These are phyloP conservation scores for Siniperca undulata DNA, from an alignment of 2,797 vertebrate genomes.

Conservation along the genomic window DNA sequence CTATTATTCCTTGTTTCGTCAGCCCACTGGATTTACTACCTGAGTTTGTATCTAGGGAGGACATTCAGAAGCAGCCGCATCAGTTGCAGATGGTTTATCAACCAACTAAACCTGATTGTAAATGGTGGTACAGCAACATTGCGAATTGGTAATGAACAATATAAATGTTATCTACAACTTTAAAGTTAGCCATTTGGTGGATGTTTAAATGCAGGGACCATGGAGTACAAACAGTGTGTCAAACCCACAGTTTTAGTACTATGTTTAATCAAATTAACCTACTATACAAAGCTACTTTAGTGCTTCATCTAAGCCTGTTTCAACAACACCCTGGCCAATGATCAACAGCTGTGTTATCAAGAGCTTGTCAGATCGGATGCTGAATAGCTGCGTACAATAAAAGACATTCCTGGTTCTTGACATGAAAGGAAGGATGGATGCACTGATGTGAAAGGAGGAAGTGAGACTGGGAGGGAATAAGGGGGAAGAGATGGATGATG, in stretches of 20 bases:
- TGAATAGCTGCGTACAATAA: not conserved
- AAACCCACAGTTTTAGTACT: not conserved
- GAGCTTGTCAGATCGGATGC: constrained; percentile 18
- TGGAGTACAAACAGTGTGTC: not conserved
- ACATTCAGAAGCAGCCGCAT: constrained; percentile 14
- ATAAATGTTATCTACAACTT: not conserved
- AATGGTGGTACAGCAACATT: not conserved
- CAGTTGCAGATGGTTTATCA: constrained; percentile 17
- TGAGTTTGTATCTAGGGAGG: constrained; percentile 15
- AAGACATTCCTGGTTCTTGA: constrained; percentile 30
- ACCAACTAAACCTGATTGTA: not conserved
- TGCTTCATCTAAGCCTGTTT: not conserved
- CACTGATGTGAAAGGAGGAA: constrained; percentile 24
- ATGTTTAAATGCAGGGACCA: not conserved
- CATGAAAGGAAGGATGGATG: constrained; percentile 37
- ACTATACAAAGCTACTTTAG: not conserved
- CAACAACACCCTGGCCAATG: not conserved
- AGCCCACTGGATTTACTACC: constrained; percentile 18
- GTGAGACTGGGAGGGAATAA: constrained; percentile 32
- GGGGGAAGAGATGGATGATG: constrained; percentile 40
- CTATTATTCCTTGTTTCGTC: constrained; percentile 25
- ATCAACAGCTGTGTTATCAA: constrained; percentile 11
- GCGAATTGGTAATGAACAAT: not conserved
- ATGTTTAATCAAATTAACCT: not conserved
- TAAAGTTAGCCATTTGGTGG: not conserved